Evolutionary conservation across 2,888 invertebrate genomes (phyloP), one percentile per base, ranked within the genome.

Genomic region (Ptychoptera contaminata): DNA sequence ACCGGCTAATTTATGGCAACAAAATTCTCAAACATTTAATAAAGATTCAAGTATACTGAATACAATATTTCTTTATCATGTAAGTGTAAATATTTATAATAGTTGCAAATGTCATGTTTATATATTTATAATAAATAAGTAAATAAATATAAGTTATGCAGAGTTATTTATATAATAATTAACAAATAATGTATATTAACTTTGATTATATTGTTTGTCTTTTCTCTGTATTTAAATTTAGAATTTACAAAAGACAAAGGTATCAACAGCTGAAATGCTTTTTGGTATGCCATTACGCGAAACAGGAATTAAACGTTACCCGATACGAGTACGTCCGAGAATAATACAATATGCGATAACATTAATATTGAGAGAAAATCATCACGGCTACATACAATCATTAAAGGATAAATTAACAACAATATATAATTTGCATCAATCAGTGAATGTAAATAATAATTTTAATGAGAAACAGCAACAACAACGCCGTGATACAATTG

Each of bases 1-100:
- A 1, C 96, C 94, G 1, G 92, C 91, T 7, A 92, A 90, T 68
- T 73, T 96, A 47, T 96, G 96, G 96, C 79, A 82, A 53, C 82
- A 87, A 59, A 84, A 84, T 61, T 68, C 79, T 30, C 79, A 83
- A 55, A 71, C 77, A 37, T 92, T 87, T 61, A 76, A 80, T 43
- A 71, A 79, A 50, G 91, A 92, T 61, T 72, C 77, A 10, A 82
- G 84, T 58, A 76, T 91, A 50, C 71, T 90, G 49, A 78, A 75
- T 52, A 90, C 88, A 1, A 77, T 91, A 48, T 85, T 82, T 63
- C 82, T 77, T 52, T 78, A 86, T 64, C 86, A 88, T 73, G 87
- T 86, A 69, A 63, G 64, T 60, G 31, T 31, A n/a, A 11, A 35
- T 40, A 23, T 23, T 23, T 23, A 23, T 23, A 6, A 34, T 34